These are phyloP conservation scores for Aphelocoma californica DNA, from an alignment of 2,797 vertebrate genomes.

Conservation along the genomic window DNA sequence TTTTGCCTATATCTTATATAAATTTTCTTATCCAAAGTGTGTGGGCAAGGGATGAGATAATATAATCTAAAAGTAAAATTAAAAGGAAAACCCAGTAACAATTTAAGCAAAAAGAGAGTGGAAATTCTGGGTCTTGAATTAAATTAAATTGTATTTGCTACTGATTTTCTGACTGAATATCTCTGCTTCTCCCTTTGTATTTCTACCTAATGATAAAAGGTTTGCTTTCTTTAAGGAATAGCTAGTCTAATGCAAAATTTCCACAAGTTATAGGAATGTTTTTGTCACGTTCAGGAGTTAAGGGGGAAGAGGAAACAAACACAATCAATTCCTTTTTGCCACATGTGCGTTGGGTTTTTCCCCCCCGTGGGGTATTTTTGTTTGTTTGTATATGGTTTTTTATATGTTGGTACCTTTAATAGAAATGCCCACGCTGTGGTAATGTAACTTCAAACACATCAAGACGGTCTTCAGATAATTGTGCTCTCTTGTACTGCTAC, in stretches of 20 bases:
- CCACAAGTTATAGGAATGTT: background rate
- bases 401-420: background rate
- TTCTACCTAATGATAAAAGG: background rate
- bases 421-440: background rate
- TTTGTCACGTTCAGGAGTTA: background rate
- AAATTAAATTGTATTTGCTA: background rate
- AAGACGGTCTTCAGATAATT: background rate
- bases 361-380: fast-evolving
- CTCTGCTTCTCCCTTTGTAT: background rate
- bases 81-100: background rate
- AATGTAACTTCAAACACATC: background rate
- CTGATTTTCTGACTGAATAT: background rate
- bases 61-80: background rate
- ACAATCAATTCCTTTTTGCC: background rate
- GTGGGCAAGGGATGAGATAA: fast-evolving
- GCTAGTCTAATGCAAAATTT: background rate
- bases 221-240: background rate
- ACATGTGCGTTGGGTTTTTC: background rate
- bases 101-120: background rate
- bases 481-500: background rate
- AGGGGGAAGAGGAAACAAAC: background rate
- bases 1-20: background rate
- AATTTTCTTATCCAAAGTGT: background rate
- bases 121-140: background rate
- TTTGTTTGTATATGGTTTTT: background rate